Percentiles rank a stretch among this genome's conserved stretches.
Evolutionary conservation across 2,113 vertebrate genomes (phyloP).

Genomic region (Prunella fulvescens): DNA sequence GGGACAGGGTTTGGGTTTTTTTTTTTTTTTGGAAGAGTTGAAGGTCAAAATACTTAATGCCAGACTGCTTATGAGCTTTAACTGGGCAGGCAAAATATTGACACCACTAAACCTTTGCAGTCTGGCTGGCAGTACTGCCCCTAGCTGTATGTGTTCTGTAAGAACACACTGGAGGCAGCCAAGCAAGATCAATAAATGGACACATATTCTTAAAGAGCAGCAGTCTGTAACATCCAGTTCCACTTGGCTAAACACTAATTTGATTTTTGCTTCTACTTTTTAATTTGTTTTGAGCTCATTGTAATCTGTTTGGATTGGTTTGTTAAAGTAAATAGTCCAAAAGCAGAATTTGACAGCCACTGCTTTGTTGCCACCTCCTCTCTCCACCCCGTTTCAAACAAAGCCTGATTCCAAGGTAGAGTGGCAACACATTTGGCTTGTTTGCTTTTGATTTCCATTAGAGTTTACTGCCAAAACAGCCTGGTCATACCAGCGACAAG

Average conservation of each 20-base stretch:
- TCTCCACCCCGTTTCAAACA: not conserved
- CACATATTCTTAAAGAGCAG: not conserved
- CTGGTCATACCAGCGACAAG: not conserved
- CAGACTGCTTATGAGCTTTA: not conserved
- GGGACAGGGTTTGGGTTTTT: not conserved
- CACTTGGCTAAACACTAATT: not conserved
- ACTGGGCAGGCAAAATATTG: not conserved
- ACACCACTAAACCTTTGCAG: not conserved
- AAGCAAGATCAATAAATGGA: not conserved
- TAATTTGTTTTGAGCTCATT: not conserved
- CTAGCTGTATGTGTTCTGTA: not conserved
- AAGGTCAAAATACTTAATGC: not conserved
- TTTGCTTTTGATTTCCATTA: not conserved
- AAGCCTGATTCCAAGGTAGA: not conserved
- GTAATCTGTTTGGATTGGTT: not conserved
- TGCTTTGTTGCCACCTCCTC: not conserved
- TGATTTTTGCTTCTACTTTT: not conserved
- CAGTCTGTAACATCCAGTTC: not conserved
- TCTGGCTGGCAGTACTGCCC: not conserved
- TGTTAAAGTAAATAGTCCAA: not conserved
- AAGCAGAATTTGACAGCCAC: not conserved
- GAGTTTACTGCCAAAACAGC: not conserved
- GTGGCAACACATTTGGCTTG: not conserved
- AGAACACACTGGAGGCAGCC: not conserved
- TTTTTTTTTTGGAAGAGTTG: not conserved